A percentile compares a stretch with the other conserved stretches of the same genome.
Conservation (phyloP, 37 sponge, comb jelly and placozoan genomes). For the Cliona cf. orientalis region DNA sequence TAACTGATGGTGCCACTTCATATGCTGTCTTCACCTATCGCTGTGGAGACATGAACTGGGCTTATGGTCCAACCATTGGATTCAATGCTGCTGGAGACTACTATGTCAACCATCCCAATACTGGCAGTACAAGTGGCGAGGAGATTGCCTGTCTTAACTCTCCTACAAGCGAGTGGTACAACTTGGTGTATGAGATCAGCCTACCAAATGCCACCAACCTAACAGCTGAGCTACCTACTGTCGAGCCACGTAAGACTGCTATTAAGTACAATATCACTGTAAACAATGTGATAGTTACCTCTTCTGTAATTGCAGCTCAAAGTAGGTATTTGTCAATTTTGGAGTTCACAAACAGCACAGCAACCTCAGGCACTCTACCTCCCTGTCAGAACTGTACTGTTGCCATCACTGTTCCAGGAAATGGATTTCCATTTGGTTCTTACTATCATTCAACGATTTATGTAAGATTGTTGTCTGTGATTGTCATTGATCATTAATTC, state of each 20-base stretch:
- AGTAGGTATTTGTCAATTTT: conserved; percentile 2
- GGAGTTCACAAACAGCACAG: neutral
- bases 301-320: conserved; percentile 22
- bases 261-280: no score
- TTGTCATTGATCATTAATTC: no score
- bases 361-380: neutral
- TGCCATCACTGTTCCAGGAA: neutral
- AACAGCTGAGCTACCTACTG: conserved; percentile 28
- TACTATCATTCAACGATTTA: conserved; percentile 35
- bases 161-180: conserved; percentile 13
- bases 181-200: conserved; percentile 53
- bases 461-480: no score
- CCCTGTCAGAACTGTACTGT: conserved; percentile 40
- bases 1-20: conserved; percentile 54
- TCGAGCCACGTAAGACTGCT: conserved; percentile 42
- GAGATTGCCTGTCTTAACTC: conserved; percentile 30
- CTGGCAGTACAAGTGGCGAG: neutral
- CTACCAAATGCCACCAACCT: neutral
- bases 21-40: conserved; percentile 78
- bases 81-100: conserved; percentile 52
- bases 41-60: conserved; percentile 73
- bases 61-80: conserved; percentile 34
- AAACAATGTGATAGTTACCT: no score
- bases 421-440: conserved; percentile 34
- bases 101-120: conserved; percentile 36